These are phyloP conservation scores for Diplogasteroides magnus DNA, from an alignment of 1,140 invertebrate genomes.

Conservation along the genomic window DNA sequence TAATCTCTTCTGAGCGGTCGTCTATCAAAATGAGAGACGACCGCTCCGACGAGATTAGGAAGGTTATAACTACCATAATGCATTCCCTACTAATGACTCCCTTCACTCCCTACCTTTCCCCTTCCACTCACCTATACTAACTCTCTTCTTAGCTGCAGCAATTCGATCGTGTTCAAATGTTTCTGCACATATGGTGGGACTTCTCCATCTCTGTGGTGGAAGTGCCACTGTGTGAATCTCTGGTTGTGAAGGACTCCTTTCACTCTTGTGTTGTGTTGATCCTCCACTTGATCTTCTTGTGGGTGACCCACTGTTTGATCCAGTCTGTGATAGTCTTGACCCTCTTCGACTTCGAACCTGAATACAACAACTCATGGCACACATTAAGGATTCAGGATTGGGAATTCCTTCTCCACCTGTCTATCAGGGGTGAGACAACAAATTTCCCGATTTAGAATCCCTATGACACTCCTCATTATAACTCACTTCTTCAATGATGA, in stretches of 20 bases:
- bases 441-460: no score
- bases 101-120: no score
- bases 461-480: no score
- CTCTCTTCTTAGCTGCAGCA: slow-evolving; percentile 29
- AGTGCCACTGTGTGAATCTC: slow-evolving; percentile 29
- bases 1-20: no score
- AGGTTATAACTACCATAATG: no score
- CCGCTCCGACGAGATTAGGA: no score
- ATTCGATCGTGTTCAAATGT: slow-evolving; percentile 28
- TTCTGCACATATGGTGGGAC: slow-evolving; percentile 33
- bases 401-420: no score
- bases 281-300: slow-evolving; percentile 18
- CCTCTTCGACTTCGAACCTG: slow-evolving; percentile 25
- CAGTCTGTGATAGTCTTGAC: slow-evolving; percentile 27
- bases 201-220: slow-evolving; percentile 30
- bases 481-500: slow-evolving; percentile 29
- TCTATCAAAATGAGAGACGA: no score
- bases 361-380: no score
- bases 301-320: slow-evolving; percentile 26
- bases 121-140: slow-evolving; percentile 23
- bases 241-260: slow-evolving; percentile 32
- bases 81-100: no score
- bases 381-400: no score
- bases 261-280: slow-evolving; percentile 13
- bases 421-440: no score